phyloP scores from a whole-genome alignment of 2,797 vertebrate genomes.

The Cuculus canorus region DNA sequence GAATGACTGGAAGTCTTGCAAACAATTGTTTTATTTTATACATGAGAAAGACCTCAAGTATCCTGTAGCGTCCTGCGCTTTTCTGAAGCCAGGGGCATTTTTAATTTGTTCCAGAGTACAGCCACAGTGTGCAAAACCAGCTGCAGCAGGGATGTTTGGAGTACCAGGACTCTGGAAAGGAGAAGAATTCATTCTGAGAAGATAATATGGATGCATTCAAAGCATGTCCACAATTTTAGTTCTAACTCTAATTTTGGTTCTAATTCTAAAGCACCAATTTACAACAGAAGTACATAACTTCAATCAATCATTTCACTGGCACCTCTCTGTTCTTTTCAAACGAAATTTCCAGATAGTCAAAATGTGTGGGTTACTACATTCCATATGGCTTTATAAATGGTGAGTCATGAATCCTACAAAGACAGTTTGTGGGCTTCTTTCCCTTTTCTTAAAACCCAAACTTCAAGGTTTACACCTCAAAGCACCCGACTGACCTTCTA shows the following conservation, averaged over 20 bases:
- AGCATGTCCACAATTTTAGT: background rate
- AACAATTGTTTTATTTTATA: background rate
- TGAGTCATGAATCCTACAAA: constrained; percentile 12
- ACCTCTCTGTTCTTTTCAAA: background rate
- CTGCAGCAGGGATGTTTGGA: background rate
- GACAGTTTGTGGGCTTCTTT: background rate
- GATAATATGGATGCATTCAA: background rate
- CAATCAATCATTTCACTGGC: background rate
- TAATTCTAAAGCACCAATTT: background rate
- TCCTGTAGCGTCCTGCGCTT: background rate
- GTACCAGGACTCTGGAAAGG: background rate
- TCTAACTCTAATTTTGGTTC: background rate
- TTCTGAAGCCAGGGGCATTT: background rate
- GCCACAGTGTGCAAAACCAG: background rate
- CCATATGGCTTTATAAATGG: background rate
- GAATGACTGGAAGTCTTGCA: background rate
- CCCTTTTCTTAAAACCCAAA: background rate
- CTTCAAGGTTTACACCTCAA: background rate
- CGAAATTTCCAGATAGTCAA: background rate
- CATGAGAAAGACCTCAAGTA: background rate
- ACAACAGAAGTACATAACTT: background rate
- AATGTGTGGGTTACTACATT: background rate
- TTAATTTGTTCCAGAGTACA: background rate
- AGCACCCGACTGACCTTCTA: background rate
- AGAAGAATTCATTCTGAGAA: background rate